Conservation (phyloP, 2,113 vertebrate species). For the Rhabdomys dilectus region DNA sequence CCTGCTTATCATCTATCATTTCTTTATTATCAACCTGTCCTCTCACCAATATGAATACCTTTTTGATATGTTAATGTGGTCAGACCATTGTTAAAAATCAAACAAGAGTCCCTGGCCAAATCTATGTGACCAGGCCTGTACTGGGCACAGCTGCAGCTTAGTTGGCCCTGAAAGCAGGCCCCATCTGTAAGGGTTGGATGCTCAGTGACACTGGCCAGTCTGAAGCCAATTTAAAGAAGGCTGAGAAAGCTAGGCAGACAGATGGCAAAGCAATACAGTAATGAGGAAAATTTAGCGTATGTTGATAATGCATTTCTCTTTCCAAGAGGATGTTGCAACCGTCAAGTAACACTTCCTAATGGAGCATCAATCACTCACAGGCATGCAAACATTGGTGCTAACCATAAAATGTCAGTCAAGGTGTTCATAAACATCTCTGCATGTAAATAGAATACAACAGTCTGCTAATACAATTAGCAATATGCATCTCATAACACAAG, state of each 20-base stretch:
- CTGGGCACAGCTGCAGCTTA: conserved; percentile 75
- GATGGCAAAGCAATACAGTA: conserved; percentile 76
- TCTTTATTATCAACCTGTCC: background rate
- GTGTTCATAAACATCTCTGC: background rate
- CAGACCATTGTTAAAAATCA: conserved; percentile 60
- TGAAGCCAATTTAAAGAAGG: conserved; percentile 75
- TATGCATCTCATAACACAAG: background rate
- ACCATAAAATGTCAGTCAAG: conserved; percentile 5
- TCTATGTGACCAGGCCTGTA: conserved; percentile 39
- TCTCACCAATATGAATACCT: background rate
- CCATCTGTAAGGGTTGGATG: conserved; percentile 81
- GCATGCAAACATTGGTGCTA: conserved; percentile 56
- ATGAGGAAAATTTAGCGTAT: conserved; percentile 73
- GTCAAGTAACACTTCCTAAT: conserved; percentile 38
- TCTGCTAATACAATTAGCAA: background rate
- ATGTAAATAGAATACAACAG: conserved; percentile 16
- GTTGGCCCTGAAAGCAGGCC: conserved; percentile 63
- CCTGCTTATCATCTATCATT: background rate
- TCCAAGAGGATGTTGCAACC: conserved; percentile 64
- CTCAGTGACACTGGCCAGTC: conserved; percentile 65
- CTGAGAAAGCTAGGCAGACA: conserved; percentile 70
- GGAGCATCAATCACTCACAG: conserved; percentile 56
- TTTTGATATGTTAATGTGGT: conserved; percentile 53
- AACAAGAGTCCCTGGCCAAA: conserved; percentile 57
- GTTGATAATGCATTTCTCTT: conserved; percentile 66